Base-by-base conservation (phyloP, 1,140 invertebrate species). In the Hormaphis cornu region DNA sequence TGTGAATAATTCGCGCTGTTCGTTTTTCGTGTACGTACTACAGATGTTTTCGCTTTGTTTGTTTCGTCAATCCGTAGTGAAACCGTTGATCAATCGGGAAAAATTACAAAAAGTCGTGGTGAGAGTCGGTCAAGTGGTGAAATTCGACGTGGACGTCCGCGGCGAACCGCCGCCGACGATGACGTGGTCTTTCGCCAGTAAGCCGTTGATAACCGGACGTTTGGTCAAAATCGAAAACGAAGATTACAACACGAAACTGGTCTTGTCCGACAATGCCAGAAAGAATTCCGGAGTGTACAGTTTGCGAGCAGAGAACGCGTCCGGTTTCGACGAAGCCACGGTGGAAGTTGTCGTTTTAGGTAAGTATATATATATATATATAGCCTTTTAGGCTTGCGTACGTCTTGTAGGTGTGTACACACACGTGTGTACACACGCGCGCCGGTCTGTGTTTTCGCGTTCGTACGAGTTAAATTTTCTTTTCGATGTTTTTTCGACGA, bases 101-200 rank as follows among this genome's bases (percentile, higher is more conserved):
- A 93, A 95, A 79, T 83, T 96, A 76, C 86, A 92, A 69, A 87
- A 87, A n/a, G 81, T 96, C 0, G 90, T 89, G 73, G 88, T 96
- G 0, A 86, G 94, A 72, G 93, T 93, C 61, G 94, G 95, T 9
- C 89, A 95, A 78, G 83, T 87, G 26, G 89, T 97, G 70, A 93
- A 93, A 76, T 84, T 97, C 71, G 91, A 96, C 76, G 89, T 97
- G 5, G 95, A 97, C 76, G 89, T 96, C 59, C 91, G 89, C 75
- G 96, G 94, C 77, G 93, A 96, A 82, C 96, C 96, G 40, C 89
- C 94, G 77, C 95, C 96, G 81, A 89, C 85, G 40, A 86, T 92
- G 69, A 90, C 86, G 16, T 99, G 96, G 96, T 86, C 83, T 37
- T 87, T 94, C 72, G 87, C 84, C 48, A 85, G 83, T 37, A 84